Evolutionary conservation across 2,797 vertebrate genomes (phyloP).

Genomic region (Lutjanus argentimaculatus): DNA sequence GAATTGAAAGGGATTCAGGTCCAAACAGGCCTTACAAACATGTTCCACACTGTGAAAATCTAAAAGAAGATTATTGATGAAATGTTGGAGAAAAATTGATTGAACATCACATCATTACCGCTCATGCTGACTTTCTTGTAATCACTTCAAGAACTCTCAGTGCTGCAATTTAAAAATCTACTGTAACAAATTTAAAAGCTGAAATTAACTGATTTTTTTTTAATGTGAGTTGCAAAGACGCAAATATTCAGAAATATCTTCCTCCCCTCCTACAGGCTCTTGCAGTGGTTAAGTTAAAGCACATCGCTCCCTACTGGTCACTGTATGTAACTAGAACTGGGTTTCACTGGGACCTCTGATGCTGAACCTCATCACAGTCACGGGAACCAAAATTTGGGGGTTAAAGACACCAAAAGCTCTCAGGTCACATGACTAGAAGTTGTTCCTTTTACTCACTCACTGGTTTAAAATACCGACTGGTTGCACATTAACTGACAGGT

Average conservation of each 20-base stretch:
- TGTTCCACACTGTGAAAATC: not conserved
- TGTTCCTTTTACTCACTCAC: not conserved
- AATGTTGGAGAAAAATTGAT: too few species aligned
- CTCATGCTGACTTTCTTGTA: not conserved
- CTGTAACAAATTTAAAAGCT: not conserved
- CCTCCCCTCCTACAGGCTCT: not conserved
- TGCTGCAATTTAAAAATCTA: not conserved
- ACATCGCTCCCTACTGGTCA: constrained; percentile 44
- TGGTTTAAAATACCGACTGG: not conserved
- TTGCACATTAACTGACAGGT: constrained; percentile 6
- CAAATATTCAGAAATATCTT: not conserved
- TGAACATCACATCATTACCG: not conserved
- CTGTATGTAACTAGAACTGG: not conserved
- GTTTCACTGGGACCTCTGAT: not conserved
- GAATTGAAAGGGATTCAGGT: not conserved
- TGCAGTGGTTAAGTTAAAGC: constrained; percentile 1
- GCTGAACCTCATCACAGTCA: not conserved
- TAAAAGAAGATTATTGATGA: not conserved
- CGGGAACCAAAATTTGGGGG: not conserved
- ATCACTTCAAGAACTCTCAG: not conserved
- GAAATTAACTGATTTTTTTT: too few species aligned
- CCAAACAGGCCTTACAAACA: not conserved
- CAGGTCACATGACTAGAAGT: not conserved
- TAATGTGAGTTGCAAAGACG: too few species aligned
- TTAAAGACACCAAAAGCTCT: not conserved